Evolutionary conservation across 2,888 invertebrate genomes (phyloP).

Genomic region (Eupeodes latifasciatus): DNA sequence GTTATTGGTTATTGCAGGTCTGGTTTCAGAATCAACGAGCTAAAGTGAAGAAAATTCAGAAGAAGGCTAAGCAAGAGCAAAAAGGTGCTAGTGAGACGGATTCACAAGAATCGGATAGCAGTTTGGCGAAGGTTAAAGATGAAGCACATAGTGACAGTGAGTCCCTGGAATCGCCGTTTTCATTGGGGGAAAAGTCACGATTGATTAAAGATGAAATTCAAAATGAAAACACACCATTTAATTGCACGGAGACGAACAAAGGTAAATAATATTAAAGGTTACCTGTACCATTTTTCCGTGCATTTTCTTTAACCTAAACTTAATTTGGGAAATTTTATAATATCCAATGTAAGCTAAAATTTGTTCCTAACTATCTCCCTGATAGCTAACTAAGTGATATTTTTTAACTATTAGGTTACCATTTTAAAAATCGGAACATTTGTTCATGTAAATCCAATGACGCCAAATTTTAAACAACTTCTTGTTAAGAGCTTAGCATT

Average conservation of each 20-base stretch:
- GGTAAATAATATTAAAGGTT: conserved; percentile 48
- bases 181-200: conserved; percentile 79
- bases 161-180: conserved; percentile 82
- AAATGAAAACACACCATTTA: conserved; percentile 82
- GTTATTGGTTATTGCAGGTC: conserved; percentile 83
- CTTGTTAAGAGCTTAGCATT: too few relatives aligned
- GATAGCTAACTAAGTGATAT: too few relatives aligned
- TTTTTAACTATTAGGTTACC: too few relatives aligned
- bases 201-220: conserved; percentile 82
- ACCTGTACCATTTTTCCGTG: too few relatives aligned
- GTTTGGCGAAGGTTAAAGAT: conserved; percentile 86
- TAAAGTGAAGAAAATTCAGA: conserved; percentile 88
- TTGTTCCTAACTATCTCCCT: too few relatives aligned
- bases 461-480: too few relatives aligned
- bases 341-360: too few relatives aligned
- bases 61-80: conserved; percentile 87
- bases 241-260: conserved; percentile 83
- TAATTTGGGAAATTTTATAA: too few relatives aligned
- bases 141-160: conserved; percentile 86
- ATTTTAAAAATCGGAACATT: too few relatives aligned
- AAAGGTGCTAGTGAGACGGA: conserved; percentile 84
- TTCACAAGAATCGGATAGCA: conserved; percentile 85
- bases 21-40: conserved; percentile 89
- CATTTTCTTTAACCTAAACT: too few relatives aligned
- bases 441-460: too few relatives aligned